A percentile compares a stretch with the other conserved stretches of the same genome.
These are phyloP conservation scores for Microcebus murinus DNA, from an alignment of 2,113 vertebrate genomes.

Conservation along the genomic window DNA sequence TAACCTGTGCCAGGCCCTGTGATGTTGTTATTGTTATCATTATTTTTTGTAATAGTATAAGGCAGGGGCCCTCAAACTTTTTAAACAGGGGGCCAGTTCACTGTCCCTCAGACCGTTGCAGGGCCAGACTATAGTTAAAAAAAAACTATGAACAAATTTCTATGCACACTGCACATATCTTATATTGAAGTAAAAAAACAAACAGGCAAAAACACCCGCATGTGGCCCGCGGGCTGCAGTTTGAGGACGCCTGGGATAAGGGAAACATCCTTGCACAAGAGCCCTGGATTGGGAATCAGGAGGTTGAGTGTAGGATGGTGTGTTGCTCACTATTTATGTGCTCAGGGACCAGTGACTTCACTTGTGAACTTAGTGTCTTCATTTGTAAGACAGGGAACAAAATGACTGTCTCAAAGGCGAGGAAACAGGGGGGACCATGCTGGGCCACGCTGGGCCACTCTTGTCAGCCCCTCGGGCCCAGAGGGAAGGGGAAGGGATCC, in stretches of 20 bases:
- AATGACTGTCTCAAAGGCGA: not conserved
- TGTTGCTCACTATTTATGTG: not conserved
- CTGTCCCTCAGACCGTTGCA: too few species aligned
- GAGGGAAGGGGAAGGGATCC: not conserved
- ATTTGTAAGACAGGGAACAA: rapidly evolving
- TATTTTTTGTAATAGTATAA: not conserved
- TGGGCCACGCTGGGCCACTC: not conserved
- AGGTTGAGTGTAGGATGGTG: not conserved
- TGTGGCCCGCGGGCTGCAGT: too few species aligned
- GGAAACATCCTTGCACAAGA: not conserved
- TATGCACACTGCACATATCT: too few species aligned
- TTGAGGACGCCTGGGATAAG: not conserved
- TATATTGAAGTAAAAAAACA: too few species aligned
- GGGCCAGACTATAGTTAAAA: too few species aligned
- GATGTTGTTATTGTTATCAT: not conserved
- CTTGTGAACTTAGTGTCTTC: not conserved
- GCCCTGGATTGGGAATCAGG: not conserved
- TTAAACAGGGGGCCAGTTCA: too few species aligned
- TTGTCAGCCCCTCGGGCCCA: not conserved
- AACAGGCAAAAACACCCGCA: too few species aligned
- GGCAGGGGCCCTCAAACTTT: too few species aligned
- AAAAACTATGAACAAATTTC: too few species aligned
- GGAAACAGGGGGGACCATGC: not conserved
- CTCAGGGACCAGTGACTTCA: not conserved
- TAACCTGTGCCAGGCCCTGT: not conserved